Conservation (phyloP, 1,140 invertebrate species). For the Drosophila mauritiana region DNA sequence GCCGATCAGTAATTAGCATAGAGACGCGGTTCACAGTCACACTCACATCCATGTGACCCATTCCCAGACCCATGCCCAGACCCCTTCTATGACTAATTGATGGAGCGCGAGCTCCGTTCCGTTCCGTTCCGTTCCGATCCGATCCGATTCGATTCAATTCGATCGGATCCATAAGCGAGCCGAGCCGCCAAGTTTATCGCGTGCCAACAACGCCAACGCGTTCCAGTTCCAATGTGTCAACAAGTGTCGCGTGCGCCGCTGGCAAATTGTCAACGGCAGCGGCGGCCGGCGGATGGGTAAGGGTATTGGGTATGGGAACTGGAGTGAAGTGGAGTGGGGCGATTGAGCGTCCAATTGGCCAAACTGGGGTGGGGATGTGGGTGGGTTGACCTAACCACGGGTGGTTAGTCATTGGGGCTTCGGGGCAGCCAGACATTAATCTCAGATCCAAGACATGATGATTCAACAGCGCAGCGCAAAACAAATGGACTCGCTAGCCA, state of each 20-base stretch:
- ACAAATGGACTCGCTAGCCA: background rate
- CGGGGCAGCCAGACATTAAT: conserved; percentile 16
- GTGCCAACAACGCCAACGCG: conserved; percentile 42
- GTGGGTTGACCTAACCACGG: background rate
- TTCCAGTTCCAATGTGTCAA: conserved; percentile 50
- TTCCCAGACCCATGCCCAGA: background rate
- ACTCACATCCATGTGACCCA: background rate
- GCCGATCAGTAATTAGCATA: conserved; percentile 28
- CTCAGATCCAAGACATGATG: conserved; percentile 29
- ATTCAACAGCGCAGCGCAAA: conserved; percentile 16
- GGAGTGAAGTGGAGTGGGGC: background rate
- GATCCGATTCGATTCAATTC: too few relatives aligned
- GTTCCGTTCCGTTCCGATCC: too few relatives aligned
- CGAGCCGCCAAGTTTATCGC: conserved; percentile 55
- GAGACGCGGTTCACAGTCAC: too few relatives aligned
- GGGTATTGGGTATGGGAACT: background rate
- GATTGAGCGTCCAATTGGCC: background rate
- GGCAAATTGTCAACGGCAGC: conserved; percentile 4
- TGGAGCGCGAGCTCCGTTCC: conserved; percentile 10
- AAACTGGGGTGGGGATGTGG: too few relatives aligned
- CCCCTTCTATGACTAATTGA: conserved; percentile 53
- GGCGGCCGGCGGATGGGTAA: background rate
- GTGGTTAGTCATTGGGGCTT: conserved; percentile 24
- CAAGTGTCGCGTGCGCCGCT: conserved; percentile 71
- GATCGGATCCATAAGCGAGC: background rate